Base-by-base conservation (phyloP, 2,888 invertebrate genomes). In the Tachina fera region DNA sequence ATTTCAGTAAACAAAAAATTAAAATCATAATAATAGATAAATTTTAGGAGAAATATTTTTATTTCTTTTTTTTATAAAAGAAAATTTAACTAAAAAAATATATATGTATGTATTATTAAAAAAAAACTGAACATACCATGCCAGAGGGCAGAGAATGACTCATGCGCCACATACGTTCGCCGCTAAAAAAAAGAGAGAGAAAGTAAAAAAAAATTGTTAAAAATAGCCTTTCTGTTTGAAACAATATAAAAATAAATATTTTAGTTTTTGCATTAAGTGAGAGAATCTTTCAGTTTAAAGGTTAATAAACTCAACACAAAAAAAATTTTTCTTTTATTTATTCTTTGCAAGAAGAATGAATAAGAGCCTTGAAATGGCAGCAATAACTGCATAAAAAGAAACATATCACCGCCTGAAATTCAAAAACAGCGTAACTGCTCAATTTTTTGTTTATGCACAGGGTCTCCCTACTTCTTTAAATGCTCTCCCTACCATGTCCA, bases 81-180 rank as follows among this genome's bases (percentile, higher is more conserved):
- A 75, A 31, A 31, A 31, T 31, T 78, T 75, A 88, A 79, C 65
- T 53, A 47, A 83, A 86, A 84, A 68, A 31, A 67, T 53, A 10
- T 22, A 22, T 4, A 31, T 4, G 4, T 4, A 31, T 4, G 4
- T 31, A 31, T 31, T 58, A 60, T 72, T 22, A 75, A 81, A 68
- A 81, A 68, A 84, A 68, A 81, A 13, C 58, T 43, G 85, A 90
- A 92, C 93, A 89, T 91, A 93, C 93, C 93, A 93, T 93, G 92
- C 93, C 93, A 13, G 93, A 93, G 86, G 93, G 93, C 88, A 93
- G 90, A 89, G 93, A 93, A 91, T 93, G 92, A 84, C 93, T 93
- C 92, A 93, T 93, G 89, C 93, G 93, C 92, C 92, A 92, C 89
- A 92, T 92, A 89, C 93, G 92, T 87, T 93, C 92, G 89, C 93